phyloP scores from a whole-genome alignment of 1,140 invertebrate genomes.

The Eubasilissa regina region DNA sequence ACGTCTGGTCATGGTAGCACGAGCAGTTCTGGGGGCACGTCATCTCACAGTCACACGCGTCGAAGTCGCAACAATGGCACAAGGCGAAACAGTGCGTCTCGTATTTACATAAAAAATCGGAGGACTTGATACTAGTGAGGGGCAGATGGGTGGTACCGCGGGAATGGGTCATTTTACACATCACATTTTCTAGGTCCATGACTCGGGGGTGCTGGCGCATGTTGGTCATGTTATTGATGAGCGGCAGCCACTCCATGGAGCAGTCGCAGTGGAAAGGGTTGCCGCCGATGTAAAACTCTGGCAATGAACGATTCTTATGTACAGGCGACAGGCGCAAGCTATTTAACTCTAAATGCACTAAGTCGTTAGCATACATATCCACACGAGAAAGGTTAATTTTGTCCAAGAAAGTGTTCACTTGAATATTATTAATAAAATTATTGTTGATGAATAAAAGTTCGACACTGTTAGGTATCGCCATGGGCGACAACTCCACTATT shows the following conservation, averaged over 20 bases:
- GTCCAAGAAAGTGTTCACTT: conserved; percentile 88
- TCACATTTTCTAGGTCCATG: conserved; percentile 89
- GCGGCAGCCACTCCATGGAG: conserved; percentile 92
- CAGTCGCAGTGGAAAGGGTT: conserved; percentile 94
- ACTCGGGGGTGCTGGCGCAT: conserved; percentile 86
- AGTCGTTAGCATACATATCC: conserved; percentile 90
- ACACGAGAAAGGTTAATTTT: conserved; percentile 88
- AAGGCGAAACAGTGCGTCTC: conserved; percentile 93
- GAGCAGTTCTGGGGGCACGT: conserved; percentile 92
- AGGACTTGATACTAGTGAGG: conserved; percentile 77
- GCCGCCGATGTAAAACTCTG: conserved; percentile 90
- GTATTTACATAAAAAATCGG: conserved; percentile 92
- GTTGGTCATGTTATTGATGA: conserved; percentile 87
- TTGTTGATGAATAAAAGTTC: conserved; percentile 92
- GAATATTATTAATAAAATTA: conserved; percentile 86
- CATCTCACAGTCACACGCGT: conserved; percentile 96
- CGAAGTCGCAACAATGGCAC: conserved; percentile 95
- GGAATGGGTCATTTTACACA: conserved; percentile 87
- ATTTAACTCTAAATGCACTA: conserved; percentile 86
- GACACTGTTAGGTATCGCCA: conserved; percentile 90
- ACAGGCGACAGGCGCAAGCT: conserved; percentile 84
- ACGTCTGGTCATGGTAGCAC: conserved; percentile 93
- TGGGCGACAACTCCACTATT: conserved; percentile 83
- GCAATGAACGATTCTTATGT: conserved; percentile 78
- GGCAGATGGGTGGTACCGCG: conserved; percentile 79